phyloP scores from a whole-genome alignment of 2,888 invertebrate genomes.

The Mimumesa dahlbomi region DNA sequence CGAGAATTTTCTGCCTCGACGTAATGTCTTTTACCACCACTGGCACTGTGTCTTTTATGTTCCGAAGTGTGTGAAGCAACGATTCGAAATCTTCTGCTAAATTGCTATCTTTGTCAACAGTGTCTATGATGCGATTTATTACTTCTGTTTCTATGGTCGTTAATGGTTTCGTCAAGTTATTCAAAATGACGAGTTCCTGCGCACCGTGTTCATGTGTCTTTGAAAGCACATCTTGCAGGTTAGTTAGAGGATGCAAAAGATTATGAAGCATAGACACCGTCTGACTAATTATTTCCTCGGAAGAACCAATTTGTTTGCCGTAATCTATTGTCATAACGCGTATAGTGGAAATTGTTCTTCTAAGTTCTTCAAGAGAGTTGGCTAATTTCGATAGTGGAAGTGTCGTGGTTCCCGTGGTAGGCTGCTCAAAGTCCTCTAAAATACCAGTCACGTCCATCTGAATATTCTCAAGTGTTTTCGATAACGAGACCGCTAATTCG shows the following conservation, averaged over 20 bases:
- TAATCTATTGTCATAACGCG: constrained; percentile 22
- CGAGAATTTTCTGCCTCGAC: constrained; percentile 62
- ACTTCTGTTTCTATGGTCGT: constrained; percentile 60
- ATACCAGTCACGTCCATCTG: constrained; percentile 66
- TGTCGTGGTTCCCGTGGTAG: constrained; percentile 50
- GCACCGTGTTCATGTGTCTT: constrained; percentile 60
- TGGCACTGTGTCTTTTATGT: constrained; percentile 63
- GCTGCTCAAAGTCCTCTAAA: constrained; percentile 71
- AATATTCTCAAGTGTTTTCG: constrained; percentile 59
- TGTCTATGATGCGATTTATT: constrained; percentile 53
- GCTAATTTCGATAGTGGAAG: constrained; percentile 61
- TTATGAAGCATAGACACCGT: constrained; percentile 19
- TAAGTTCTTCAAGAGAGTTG: constrained; percentile 64
- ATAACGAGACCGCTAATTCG: constrained; percentile 23
- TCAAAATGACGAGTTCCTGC: constrained; percentile 66
- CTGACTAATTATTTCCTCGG: constrained; percentile 26
- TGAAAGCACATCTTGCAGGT: constrained; percentile 35
- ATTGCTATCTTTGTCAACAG: constrained; percentile 18
- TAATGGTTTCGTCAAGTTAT: constrained; percentile 63
- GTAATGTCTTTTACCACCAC: constrained; percentile 59
- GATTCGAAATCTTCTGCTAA: constrained; percentile 23
- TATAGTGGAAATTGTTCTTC: constrained; percentile 54
- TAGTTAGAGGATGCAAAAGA: constrained; percentile 37
- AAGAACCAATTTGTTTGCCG: neutral
- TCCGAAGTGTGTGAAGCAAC: constrained; percentile 57